These are phyloP conservation scores for Bradypus variegatus DNA, from an alignment of 2,797 vertebrate genomes.

Conservation along the genomic window DNA sequence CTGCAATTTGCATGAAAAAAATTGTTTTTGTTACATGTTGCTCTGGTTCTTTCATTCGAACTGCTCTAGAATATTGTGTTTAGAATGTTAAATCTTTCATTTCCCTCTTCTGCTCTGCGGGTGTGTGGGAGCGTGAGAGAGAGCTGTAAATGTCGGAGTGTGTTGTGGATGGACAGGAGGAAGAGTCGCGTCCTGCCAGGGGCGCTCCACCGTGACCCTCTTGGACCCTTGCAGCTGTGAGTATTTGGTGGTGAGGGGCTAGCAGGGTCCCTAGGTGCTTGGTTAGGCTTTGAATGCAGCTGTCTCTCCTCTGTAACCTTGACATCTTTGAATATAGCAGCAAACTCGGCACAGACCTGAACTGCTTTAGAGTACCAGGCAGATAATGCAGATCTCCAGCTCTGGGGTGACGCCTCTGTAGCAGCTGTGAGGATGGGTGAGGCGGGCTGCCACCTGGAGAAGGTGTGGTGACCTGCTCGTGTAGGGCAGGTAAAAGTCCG, in stretches of 20 bases:
- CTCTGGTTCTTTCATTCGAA: background rate
- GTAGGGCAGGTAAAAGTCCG: background rate
- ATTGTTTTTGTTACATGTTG: background rate
- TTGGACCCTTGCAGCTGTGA: background rate
- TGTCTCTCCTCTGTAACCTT: background rate
- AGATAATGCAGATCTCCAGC: rapidly evolving
- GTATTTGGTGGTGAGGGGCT: background rate
- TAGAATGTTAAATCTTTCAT: background rate
- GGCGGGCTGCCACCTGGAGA: background rate
- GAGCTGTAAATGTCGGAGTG: background rate
- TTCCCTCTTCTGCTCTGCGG: background rate
- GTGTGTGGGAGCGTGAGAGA: no score
- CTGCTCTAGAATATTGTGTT: background rate
- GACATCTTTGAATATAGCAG: background rate
- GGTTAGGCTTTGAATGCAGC: rapidly evolving
- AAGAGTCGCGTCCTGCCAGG: background rate
- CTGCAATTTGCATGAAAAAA: background rate
- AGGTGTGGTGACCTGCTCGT: background rate
- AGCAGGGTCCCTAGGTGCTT: background rate
- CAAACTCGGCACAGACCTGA: rapidly evolving
- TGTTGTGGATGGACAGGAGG: background rate
- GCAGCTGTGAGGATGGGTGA: background rate
- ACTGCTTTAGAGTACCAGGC: rapidly evolving
- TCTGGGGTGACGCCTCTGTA: background rate
- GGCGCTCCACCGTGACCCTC: rapidly evolving